Percentiles rank a stretch among this genome's conserved stretches.
phyloP scores from a whole-genome alignment of 2,888 invertebrate genomes.

The Azorinus chamasolen region DNA sequence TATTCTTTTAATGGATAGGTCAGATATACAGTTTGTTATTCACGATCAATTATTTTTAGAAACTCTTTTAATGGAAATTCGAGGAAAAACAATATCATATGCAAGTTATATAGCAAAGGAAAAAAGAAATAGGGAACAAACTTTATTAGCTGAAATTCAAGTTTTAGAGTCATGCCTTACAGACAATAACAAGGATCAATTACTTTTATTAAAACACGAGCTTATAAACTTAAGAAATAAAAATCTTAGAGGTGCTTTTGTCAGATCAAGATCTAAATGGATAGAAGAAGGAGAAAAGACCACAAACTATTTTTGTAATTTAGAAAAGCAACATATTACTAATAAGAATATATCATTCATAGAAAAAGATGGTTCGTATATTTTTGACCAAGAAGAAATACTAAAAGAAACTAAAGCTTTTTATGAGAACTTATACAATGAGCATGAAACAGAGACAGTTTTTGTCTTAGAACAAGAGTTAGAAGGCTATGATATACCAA shows the following conservation, averaged over 20 bases:
- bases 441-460: neutral
- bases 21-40: constrained; percentile 24
- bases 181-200: constrained; percentile 13
- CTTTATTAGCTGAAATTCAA: neutral
- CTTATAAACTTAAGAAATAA: neutral
- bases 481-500: neutral
- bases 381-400: constrained; percentile 2
- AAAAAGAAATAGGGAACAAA: constrained; percentile 10
- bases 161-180: constrained; percentile 1
- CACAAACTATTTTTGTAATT: constrained; percentile 26
- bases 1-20: neutral
- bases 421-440: neutral
- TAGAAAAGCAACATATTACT: constrained; percentile 8
- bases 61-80: constrained; percentile 38
- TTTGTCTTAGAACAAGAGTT: neutral
- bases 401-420: neutral
- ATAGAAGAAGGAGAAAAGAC: constrained; percentile 16
- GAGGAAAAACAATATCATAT: constrained; percentile 31
- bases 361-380: constrained; percentile 4
- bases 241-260: constrained; percentile 4
- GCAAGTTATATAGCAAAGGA: constrained; percentile 22
- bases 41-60: constrained; percentile 33
- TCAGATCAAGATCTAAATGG: constrained; percentile 15
- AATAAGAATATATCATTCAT: constrained; percentile 3
- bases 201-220: constrained; percentile 5